A percentile compares a stretch with the other conserved stretches of the same genome.
phyloP scores from a whole-genome alignment of 2,113 vertebrate genomes.

The Delphinapterus leucas region DNA sequence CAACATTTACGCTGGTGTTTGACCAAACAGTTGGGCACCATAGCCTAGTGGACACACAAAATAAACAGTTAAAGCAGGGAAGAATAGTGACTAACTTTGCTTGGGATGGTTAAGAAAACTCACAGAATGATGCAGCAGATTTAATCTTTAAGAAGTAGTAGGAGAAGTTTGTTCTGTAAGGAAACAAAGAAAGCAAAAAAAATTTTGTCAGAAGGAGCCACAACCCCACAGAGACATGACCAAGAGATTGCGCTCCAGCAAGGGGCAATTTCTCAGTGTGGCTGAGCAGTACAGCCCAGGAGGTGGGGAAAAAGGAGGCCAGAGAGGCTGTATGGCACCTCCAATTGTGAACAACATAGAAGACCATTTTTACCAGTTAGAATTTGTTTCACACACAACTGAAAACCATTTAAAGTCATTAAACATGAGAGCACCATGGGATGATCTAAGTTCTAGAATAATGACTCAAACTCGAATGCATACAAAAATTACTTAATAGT shows the following conservation, averaged over 20 bases:
- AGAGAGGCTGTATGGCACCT: fast-evolving
- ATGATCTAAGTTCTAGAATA: background rate
- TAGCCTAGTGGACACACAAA: background rate
- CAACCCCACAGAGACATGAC: background rate
- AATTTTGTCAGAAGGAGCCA: background rate
- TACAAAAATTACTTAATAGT: background rate
- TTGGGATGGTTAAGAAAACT: background rate
- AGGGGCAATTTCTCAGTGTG: background rate
- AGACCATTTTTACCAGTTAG: background rate
- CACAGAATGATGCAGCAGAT: background rate
- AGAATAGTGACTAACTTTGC: background rate
- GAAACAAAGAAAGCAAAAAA: background rate
- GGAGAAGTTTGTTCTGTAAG: background rate
- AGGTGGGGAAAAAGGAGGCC: fast-evolving
- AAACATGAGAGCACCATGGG: background rate
- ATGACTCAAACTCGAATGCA: background rate
- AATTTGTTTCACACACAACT: background rate
- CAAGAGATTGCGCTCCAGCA: fast-evolving
- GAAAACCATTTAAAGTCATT: background rate
- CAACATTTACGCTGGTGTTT: background rate
- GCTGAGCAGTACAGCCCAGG: fast-evolving
- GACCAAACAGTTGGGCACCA: background rate
- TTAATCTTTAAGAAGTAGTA: background rate
- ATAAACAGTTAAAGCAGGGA: too few species aligned
- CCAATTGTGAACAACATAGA: background rate